A percentile compares a stretch with the other conserved stretches of the same genome.
Conservation (phyloP, 2,797 vertebrate genomes). For the Pseudomugil tenellus region DNA sequence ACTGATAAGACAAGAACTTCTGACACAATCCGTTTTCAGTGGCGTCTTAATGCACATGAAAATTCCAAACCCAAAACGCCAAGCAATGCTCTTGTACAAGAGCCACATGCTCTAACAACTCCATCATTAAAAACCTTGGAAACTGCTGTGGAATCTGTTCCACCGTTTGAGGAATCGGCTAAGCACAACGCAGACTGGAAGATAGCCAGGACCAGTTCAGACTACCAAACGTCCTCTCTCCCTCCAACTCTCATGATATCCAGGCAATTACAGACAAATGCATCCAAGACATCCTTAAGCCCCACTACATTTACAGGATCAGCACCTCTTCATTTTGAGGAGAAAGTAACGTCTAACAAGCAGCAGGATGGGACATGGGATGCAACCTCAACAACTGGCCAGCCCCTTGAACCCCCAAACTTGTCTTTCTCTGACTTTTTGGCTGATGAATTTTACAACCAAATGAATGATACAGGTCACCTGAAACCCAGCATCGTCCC, state of each 20-base stretch:
- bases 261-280: constrained; percentile 45
- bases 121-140: constrained; percentile 49
- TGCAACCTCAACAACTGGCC: constrained; percentile 33
- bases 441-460: constrained; percentile 35
- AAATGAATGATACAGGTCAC: constrained; percentile 40
- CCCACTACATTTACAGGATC: constrained; percentile 23
- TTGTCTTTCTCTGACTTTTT: constrained; percentile 26
- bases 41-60: constrained; percentile 28
- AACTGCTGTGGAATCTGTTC: constrained; percentile 27
- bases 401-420: constrained; percentile 38
- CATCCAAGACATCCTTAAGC: constrained; percentile 31
- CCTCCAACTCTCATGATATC: constrained; percentile 29
- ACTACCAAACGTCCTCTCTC: constrained; percentile 37
- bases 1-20: constrained; percentile 41
- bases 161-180: constrained; percentile 37
- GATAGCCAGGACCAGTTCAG: constrained; percentile 40
- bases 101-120: constrained; percentile 41
- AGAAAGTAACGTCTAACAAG: constrained; percentile 30
- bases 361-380: constrained; percentile 36
- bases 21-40: constrained; percentile 28
- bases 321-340: constrained; percentile 37
- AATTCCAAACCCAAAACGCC: constrained; percentile 42
- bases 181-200: constrained; percentile 53
- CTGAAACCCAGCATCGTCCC: constrained; percentile 56
- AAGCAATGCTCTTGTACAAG: constrained; percentile 37